Base-by-base conservation (phyloP, 2,113 vertebrate genomes). In the Caranx ignobilis region DNA sequence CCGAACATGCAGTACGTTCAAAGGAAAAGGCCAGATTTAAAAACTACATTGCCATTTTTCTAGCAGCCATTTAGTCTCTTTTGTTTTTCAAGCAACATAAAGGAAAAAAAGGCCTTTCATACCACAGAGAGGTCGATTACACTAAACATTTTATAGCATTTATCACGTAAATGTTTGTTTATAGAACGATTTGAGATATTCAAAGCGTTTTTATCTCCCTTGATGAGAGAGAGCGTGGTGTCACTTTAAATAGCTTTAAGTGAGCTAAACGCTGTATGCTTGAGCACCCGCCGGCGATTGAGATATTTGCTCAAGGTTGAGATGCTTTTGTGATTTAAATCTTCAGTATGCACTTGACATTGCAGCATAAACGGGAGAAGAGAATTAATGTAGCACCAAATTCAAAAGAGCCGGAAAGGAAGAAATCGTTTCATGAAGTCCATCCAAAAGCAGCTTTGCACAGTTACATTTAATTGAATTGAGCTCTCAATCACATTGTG, bases 1-100 rank as follows among this genome's bases (percentile, higher is more conserved):
- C 84, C 57, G 54, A 82, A 88, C 81, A 82, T 85, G 83, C 90
- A 90, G 81, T 77, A 83, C 63, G 71, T 75, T 47, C n/a, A 65
- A 72, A 72, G 70, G 70, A 45, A 63, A 78, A 77, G 67, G 55
- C 47, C 48, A 75, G 35, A 64, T 67, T 35, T 43, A 41, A 61
- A 8, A 66, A 75, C 54, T 67, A 70, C 71, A 69, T 62, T 45
- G 79, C 12, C 56, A 52, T 55, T 72, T 67, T 35, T 50, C 65
- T 56, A 61, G 19, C 3, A 26, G 41, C 34, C 21, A 65, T 68
- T 71, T 4, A 5, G 35, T 43, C 43, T 59, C 43, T 15, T 88
- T 59, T n/a, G 85, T 76, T 56, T 66, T 41, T 45, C 7, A 35
- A 71, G 35, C 35, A 48, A 39, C 41, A 37, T 7, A 18, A n/a